Base-by-base conservation (phyloP, 2,797 vertebrate genomes). In the Labeo calbasu region DNA sequence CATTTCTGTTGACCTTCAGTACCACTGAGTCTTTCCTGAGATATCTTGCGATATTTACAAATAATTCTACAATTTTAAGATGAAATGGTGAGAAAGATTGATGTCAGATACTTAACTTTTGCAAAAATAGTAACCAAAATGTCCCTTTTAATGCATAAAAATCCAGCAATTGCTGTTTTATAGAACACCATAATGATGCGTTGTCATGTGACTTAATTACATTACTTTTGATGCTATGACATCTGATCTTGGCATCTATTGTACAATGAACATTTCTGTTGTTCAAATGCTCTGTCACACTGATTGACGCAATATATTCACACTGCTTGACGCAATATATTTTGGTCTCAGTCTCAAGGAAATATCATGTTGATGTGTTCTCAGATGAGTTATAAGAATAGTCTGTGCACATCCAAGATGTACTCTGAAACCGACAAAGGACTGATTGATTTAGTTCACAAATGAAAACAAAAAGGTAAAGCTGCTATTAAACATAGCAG, bases 291-390 rank as follows among this genome's bases (percentile, higher is more conserved):
- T 19, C 0, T 46, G 8, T 7, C 10, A 11, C 2, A 15, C 61
- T 15, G 25, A 25, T 65, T 19, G 21, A 70, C 21, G 9, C 46
- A 48, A 23, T 66, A 83, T 85, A 86, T 87, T 83, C 10, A 11
- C 2, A 15, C 61, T 28, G 25, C 61, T 65, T 19, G 15, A 70
- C 21, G 6, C 53, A 48, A 23, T 66, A 83, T 85, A 84, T 87
- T 83, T 84, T 68, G 12, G 71, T 83, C 77, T 87, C 81, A 72
- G 77, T 81, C 71, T 85, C 81, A 81, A 83, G 84, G 71, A 85
- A 85, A 80, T 83, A 72, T 85, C 86, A 46, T 36, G 40, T 46
- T 21, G 40, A 69, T n/a, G 21, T 13, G 19, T 10, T 43, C 66
- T 69, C 43, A n/a, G 32, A 5, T 19, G 19, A 2, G 19, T 68